Percentiles rank a stretch among this genome's conserved stretches.
Evolutionary conservation across 1,140 invertebrate genomes (phyloP).

Genomic region (Vollenhovia emeryi): DNA sequence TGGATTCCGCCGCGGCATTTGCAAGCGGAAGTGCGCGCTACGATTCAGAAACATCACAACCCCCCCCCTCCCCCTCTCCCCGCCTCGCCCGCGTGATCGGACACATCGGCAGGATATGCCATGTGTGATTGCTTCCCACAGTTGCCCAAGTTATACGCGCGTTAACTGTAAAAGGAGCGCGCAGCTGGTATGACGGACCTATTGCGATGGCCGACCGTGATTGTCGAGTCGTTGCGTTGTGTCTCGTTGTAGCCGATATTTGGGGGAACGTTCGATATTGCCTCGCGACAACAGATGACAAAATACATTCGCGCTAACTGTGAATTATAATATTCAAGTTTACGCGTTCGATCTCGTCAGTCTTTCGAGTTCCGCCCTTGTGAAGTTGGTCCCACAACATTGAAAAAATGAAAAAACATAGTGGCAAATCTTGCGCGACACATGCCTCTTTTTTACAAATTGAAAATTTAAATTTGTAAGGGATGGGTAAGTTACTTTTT

Average conservation of each 20-base stretch:
- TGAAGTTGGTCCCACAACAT: too few species aligned
- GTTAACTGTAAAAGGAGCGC: conserved; percentile 50
- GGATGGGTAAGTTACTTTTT: too few species aligned
- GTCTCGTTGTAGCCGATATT: background rate
- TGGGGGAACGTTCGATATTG: background rate
- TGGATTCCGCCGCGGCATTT: conserved; percentile 71
- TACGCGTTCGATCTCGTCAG: background rate
- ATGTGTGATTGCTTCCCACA: conserved; percentile 57
- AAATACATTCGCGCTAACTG: background rate
- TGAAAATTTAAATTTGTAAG: too few species aligned
- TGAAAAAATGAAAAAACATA: too few species aligned
- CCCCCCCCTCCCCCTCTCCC: too few species aligned
- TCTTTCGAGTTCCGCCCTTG: too few species aligned
- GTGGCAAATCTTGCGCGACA: background rate
- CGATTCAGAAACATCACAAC: conserved; percentile 70
- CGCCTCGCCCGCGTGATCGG: too few species aligned
- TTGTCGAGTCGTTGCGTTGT: conserved; percentile 2
- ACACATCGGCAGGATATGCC: conserved; percentile 59
- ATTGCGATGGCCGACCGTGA: background rate
- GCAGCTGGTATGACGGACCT: conserved; percentile 13
- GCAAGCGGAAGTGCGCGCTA: conserved; percentile 68
- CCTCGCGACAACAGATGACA: background rate
- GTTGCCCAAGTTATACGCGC: conserved; percentile 48
- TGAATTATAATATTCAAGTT: background rate
- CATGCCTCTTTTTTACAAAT: background rate